Evolutionary conservation across 2,888 invertebrate genomes (phyloP).

Genomic region (Dolichopus griseipennis): DNA sequence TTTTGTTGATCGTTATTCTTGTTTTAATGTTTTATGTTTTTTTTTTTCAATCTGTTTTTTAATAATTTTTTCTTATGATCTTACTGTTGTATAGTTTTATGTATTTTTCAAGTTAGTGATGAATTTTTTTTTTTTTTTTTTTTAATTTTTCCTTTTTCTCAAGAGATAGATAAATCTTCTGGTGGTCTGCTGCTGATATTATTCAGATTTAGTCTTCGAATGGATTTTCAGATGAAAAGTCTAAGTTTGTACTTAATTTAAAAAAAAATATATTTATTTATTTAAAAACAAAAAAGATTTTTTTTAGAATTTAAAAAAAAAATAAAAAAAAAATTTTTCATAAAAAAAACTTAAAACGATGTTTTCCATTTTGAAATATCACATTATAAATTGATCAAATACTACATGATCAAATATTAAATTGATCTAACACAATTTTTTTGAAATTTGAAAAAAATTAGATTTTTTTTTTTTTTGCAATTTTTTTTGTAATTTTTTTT

Average conservation of each 20-base stretch:
- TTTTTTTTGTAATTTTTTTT: too few species aligned
- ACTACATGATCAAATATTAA: too few species aligned
- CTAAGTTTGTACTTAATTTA: constrained; percentile 14
- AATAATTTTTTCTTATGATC: not conserved
- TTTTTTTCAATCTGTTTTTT: too few species aligned
- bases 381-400: too few species aligned
- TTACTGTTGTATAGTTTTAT: not conserved
- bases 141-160: not conserved
- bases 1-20: not conserved
- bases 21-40: not conserved
- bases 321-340: too few species aligned
- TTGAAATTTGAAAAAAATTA: too few species aligned
- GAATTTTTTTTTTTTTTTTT: not conserved
- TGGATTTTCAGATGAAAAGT: constrained; percentile 25
- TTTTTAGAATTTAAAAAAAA: too few species aligned
- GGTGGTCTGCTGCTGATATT: constrained; percentile 21
- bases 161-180: constrained; percentile 6
- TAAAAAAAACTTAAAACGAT: too few species aligned
- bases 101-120: not conserved
- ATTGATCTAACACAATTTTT: too few species aligned
- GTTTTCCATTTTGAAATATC: too few species aligned
- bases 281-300: too few species aligned
- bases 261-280: not conserved
- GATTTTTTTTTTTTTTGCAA: too few species aligned
- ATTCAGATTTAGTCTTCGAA: constrained; percentile 25